Evolutionary conservation across 2,113 vertebrate species (phyloP), one percentile per base, ranked within the genome.

Genomic region (Numida meleagris): DNA sequence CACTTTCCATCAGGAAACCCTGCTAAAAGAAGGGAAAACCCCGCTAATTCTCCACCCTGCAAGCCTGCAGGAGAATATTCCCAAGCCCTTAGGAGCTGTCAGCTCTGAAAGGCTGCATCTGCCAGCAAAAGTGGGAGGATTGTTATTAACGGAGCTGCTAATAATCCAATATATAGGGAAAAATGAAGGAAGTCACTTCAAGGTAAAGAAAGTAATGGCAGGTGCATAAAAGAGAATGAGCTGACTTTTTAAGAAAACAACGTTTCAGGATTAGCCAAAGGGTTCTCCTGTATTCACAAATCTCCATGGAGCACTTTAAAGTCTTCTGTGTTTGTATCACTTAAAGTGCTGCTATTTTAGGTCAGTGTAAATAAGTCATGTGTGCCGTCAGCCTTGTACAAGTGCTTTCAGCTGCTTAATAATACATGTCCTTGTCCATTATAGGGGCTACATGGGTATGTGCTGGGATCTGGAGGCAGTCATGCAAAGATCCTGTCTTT

Each of bases 351-450:
- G 97, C 97, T 98, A 97, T 97, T 98, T 98, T 97, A 97, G 96
- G 96, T 97, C 96, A 97, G 92, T 91, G 96, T 97, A 97, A 97
- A 97, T 97, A 97, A 98, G 97, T 97, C 96, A 97, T 97, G 96
- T 95, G 92, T 91, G 95, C 96, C 63, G 94, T 93, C 92, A 97
- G 97, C 96, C 97, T 94, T 97, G 96, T 95, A 95, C 96, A 95
- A 97, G 96, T 97, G 94, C 96, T 97, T 97, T 97, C 95, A 92
- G 89, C 93, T 97, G 86, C 89, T 98, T 96, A 98, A 98, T 98
- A 98, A 98, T 98, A 97, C 94, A 98, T 98, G 93, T 59, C 63
- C 89, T 94, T 95, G 96, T 98, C 98, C 98, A 98, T 98, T 98
- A 98, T 96, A 97, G 97, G 97, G 96, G 86, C 94, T 97, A 93